Base-by-base conservation (phyloP, 1,140 invertebrate species). In the Drosophila gunungcola region DNA sequence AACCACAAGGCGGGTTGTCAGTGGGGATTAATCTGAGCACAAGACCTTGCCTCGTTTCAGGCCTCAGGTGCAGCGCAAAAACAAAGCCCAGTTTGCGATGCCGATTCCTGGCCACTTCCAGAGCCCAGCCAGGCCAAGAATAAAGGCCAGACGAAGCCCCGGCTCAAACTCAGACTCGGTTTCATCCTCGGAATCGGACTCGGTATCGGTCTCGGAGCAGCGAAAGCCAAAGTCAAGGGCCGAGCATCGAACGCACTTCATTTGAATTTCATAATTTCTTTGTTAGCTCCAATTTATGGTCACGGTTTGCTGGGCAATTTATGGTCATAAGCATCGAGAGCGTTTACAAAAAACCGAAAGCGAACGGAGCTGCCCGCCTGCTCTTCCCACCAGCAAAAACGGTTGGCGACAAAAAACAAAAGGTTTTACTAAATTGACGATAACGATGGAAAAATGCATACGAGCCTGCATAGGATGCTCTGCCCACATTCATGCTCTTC, bases 241-340 rank as follows among this genome's bases (percentile, higher is more conserved):
- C 49, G 29, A 43, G 49, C 21, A 46, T 34, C 62, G 61, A 89
- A 89, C 84, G 84, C 84, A 89, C 84, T 89, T 89, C 84, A 89
- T 89, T 89, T 89, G 84, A 89, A 89, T 89, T 89, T 89, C 84
- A 89, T 89, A 89, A 89, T 89, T 89, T 89, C 84, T 89, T 89
- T 89, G 84, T 89, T 89, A 89, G 84, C 84, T 89, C 84, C 84
- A 89, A 89, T 89, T 89, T 89, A 89, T 89, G 84, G 84, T 89
- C 84, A 89, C 84, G 84, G 84, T 89, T 89, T 78, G 85, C 77
- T 89, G 73, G 80, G 73, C 84, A 89, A 89, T 89, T 89, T 89
- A 89, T 89, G 84, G 84, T 89, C 85, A 89, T 89, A 89, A 89
- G 85, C 76, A 76, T 83, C 36, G 60, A 78, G 58, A 79, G 67